A percentile compares a stretch with the other conserved stretches of the same genome.
phyloP scores from a whole-genome alignment of 2,797 vertebrate species.

The Atherinosoma microstoma region DNA sequence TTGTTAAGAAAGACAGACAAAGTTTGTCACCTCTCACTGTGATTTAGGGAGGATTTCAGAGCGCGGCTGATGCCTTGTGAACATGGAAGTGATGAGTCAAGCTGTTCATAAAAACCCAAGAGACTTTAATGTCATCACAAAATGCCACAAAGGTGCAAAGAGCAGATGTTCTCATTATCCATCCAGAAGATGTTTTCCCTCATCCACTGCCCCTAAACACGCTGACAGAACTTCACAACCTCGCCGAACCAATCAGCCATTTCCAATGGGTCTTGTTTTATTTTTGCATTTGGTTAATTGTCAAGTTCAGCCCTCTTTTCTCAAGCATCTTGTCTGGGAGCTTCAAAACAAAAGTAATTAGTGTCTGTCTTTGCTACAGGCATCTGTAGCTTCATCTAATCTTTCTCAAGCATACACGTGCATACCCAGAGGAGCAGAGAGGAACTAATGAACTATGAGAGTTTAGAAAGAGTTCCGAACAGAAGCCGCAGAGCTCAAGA shows the following conservation, averaged over 20 bases:
- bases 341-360: constrained; percentile 71
- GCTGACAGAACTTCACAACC: constrained; percentile 51
- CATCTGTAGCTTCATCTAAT: constrained; percentile 57
- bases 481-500: constrained; percentile 40
- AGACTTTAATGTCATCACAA: constrained; percentile 33
- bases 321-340: constrained; percentile 51
- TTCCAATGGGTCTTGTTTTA: constrained; percentile 34
- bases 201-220: constrained; percentile 27
- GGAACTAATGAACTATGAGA: constrained; percentile 56
- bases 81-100: not conserved
- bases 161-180: constrained; percentile 52
- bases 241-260: constrained; percentile 61
- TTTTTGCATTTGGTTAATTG: constrained; percentile 49
- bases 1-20: not conserved
- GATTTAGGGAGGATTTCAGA: constrained; percentile 5
- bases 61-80: constrained; percentile 10
- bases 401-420: constrained; percentile 35
- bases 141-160: constrained; percentile 12
- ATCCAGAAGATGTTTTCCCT: constrained; percentile 32
- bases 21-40: not conserved
- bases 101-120: constrained; percentile 20
- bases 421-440: constrained; percentile 48
- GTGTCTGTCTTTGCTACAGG: constrained; percentile 51
- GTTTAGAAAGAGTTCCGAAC: constrained; percentile 48
- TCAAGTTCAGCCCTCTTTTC: constrained; percentile 42